phyloP scores from a whole-genome alignment of 2,797 vertebrate genomes.

The Platalea minor region DNA sequence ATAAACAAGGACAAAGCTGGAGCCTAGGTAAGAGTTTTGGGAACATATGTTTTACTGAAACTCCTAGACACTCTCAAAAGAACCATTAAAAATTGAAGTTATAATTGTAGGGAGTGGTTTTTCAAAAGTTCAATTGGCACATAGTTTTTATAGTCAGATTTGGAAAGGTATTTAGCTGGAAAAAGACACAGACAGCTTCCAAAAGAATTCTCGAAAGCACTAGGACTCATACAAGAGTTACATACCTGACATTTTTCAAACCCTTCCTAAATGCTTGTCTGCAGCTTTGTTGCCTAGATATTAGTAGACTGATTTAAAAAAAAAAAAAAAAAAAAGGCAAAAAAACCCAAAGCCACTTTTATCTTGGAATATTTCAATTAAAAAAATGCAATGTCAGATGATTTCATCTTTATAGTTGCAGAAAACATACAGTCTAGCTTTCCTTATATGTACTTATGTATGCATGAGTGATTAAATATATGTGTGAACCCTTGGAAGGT shows the following conservation, averaged over 20 bases:
- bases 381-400: background rate
- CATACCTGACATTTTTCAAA: background rate
- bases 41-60: background rate
- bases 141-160: background rate
- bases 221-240: background rate
- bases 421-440: background rate
- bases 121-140: background rate
- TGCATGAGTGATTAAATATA: background rate
- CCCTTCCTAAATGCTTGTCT: fast-evolving
- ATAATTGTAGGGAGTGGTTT: background rate
- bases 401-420: background rate
- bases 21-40: background rate
- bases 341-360: background rate
- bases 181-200: background rate
- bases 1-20: background rate
- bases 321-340: no score
- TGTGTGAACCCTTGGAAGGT: background rate
- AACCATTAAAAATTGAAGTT: background rate
- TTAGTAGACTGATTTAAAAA: background rate
- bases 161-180: background rate
- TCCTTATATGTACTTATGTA: background rate
- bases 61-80: background rate
- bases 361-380: background rate
- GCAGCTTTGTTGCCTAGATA: background rate
- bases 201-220: background rate